Conservation (phyloP, 2,888 invertebrate genomes). For the Mythimna vitellina region DNA sequence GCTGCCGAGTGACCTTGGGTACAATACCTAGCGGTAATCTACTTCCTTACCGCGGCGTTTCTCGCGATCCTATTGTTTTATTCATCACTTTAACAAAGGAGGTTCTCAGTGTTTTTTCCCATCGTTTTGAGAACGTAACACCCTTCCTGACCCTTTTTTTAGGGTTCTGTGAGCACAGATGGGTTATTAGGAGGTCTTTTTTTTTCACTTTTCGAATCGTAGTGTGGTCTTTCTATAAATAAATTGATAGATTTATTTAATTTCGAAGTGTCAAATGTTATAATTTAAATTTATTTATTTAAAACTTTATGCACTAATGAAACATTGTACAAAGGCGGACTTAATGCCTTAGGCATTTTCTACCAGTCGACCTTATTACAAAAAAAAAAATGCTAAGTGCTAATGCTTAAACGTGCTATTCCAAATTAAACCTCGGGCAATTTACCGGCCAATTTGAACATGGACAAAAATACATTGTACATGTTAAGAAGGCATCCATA, state of each 20-base stretch:
- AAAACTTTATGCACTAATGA: too few species aligned
- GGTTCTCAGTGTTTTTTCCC: constrained; percentile 52
- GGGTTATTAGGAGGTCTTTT: constrained; percentile 2
- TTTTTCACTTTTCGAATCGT: constrained; percentile 4
- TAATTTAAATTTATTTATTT: too few species aligned
- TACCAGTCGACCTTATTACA: too few species aligned
- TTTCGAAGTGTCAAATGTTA: not conserved
- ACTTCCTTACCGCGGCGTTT: constrained; percentile 43
- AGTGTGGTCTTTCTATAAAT: not conserved
- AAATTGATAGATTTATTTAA: not conserved
- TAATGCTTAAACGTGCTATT: too few species aligned
- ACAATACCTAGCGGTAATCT: constrained; percentile 51
- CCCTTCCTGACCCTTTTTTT: constrained; percentile 54
- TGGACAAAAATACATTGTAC: too few species aligned
- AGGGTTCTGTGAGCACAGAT: constrained; percentile 27
- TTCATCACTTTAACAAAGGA: constrained; percentile 48
- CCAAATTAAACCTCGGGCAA: too few species aligned
- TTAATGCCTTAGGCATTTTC: too few species aligned
- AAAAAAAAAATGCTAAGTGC: too few species aligned
- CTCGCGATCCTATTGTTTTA: constrained; percentile 58
- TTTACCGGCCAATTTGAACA: too few species aligned
- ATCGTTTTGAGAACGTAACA: constrained; percentile 41
- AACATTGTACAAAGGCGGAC: too few species aligned
- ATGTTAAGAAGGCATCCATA: too few species aligned
- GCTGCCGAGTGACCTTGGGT: constrained; percentile 49